Base-by-base conservation (phyloP, 2,113 vertebrate species). In the Serilophus lunatus region DNA sequence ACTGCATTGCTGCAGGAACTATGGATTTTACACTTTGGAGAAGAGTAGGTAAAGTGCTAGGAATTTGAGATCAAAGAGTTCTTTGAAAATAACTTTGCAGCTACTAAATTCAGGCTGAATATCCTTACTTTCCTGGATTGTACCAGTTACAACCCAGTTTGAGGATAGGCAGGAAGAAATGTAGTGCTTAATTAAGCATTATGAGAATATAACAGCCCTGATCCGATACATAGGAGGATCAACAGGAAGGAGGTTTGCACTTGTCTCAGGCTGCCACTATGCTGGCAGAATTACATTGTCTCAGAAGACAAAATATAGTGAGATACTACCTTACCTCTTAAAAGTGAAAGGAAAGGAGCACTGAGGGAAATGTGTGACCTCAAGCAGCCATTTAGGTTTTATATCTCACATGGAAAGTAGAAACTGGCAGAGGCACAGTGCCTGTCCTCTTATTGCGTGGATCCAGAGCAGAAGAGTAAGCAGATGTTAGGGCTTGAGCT, bases 401-500 rank as follows among this genome's bases (percentile, higher is more conserved):
- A 13, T 10, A 35, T 61, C 7, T 63, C 9, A 0, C 10, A 3
- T 33, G 24, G 20, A 33, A 66, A 31, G 45, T 16, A 40, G 35
- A n/a, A 28, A 44, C 36, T 61, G 47, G 12, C 20, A 82, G 74
- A 53, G 36, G 23, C 15, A 33, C 0, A 0, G 18, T 61, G 31
- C 12, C 54, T 44, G 38, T 9, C 38, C 2, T 0, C 49, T 51
- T 56, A 13, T 36, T 49, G 36, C 0, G 0, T 33, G 28, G 23
- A 15, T 77, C 31, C 44, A 47, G 63, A 76, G 54, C 33, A 75
- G 59, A 83, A 65, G 36, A 75, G 7, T 6, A 35, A 65, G 36
- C 13, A 61, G 64, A 11, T 31, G 7, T 5, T 24, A 18, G 13
- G 60, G 26, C 23, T 50, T 66, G 44, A 31, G 31, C 40, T 4